These are phyloP conservation scores for Porites cylindrica DNA, from an alignment of 92 coral and sea anemone genomes.

Conservation along the genomic window DNA sequence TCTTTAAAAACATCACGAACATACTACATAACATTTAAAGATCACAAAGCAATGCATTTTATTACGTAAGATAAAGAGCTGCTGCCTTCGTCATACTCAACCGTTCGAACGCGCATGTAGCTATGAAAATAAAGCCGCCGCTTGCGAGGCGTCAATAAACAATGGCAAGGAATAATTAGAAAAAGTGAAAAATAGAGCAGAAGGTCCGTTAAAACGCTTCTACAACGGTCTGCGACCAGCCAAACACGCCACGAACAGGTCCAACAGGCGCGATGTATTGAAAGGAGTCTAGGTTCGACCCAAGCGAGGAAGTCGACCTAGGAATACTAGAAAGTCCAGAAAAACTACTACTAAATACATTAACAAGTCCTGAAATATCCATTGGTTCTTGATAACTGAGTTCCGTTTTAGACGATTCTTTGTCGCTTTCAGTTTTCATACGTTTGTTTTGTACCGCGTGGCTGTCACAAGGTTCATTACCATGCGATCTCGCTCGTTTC, in stretches of 20 bases:
- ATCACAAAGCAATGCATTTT: not conserved
- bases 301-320: conserved; percentile 42
- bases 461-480: conserved; percentile 93
- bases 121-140: not conserved
- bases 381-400: conserved; percentile 79
- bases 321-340: conserved; percentile 81
- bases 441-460: conserved; percentile 93
- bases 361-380: conserved; percentile 91
- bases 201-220: conserved; percentile 73
- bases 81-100: conserved; percentile 28
- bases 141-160: conserved; percentile 24
- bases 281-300: conserved; percentile 64
- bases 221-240: conserved; percentile 79
- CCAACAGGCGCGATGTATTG: conserved; percentile 71
- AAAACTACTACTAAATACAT: conserved; percentile 86
- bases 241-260: conserved; percentile 56
- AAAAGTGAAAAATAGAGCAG: not conserved
- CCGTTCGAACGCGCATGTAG: conserved; percentile 19
- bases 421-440: conserved; percentile 69
- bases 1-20: not conserved
- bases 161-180: conserved; percentile 3
- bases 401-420: conserved; percentile 53
- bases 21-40: conserved; percentile 6
- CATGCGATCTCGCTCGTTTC: conserved; percentile 89
- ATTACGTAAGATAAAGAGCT: conserved; percentile 28